Evolutionary conservation across 2,888 invertebrate species (phyloP).

Genomic region (Acrobasis consociella): DNA sequence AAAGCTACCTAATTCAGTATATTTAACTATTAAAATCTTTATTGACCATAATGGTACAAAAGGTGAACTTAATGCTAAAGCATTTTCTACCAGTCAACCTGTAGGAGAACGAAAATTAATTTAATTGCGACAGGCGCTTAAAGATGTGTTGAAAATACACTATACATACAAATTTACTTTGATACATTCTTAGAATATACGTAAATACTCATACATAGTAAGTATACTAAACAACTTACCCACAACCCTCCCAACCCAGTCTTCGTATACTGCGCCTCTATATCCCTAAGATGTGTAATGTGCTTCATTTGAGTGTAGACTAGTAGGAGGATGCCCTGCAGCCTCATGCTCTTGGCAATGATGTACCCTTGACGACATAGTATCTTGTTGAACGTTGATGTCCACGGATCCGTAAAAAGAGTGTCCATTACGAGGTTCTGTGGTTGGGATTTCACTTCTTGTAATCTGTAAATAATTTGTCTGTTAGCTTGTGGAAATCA

Average conservation of each 20-base stretch:
- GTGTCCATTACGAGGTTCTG: conserved; percentile 92
- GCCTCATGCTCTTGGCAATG: conserved; percentile 89
- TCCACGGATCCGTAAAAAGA: conserved; percentile 94
- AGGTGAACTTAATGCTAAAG: no score
- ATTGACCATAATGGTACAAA: no score
- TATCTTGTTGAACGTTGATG: conserved; percentile 86
- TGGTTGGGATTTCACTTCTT: conserved; percentile 95
- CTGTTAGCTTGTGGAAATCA: neutral
- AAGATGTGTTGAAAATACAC: no score
- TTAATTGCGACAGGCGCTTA: no score
- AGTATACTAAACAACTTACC: conserved; percentile 48
- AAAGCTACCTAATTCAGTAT: no score
- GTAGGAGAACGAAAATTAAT: no score
- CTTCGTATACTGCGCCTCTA: conserved; percentile 93
- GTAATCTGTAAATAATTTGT: conserved; percentile 81
- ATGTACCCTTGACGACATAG: conserved; percentile 88
- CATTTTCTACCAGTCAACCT: no score
- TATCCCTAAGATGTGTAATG: conserved; percentile 90
- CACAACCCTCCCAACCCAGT: conserved; percentile 96
- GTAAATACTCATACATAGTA: no score
- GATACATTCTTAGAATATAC: no score
- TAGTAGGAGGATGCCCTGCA: conserved; percentile 92
- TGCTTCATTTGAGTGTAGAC: conserved; percentile 91
- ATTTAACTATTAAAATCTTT: no score
- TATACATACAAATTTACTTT: no score